Evolutionary conservation across 2,888 invertebrate species (phyloP).

Genomic region (Xanthia icteritia): DNA sequence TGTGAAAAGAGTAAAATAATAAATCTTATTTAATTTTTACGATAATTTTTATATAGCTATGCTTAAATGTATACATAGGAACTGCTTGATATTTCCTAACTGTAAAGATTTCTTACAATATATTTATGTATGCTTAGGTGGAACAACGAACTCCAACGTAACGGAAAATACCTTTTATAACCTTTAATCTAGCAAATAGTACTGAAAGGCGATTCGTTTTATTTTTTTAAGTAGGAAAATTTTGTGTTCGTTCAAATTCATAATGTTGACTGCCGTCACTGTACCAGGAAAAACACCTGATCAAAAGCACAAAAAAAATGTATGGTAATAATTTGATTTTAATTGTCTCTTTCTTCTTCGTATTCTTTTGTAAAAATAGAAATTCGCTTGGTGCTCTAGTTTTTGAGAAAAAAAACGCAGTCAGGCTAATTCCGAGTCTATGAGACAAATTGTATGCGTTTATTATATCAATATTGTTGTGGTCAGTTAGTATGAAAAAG

Average conservation of each 20-base stretch:
- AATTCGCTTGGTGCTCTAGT: neutral
- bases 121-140: neutral
- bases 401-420: neutral
- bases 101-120: slow-evolving; percentile 4
- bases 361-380: neutral
- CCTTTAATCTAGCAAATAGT: neutral
- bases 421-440: neutral
- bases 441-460: too few species aligned
- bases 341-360: neutral
- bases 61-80: slow-evolving; percentile 11
- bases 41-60: slow-evolving; percentile 1
- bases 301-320: neutral
- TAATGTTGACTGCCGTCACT: neutral
- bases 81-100: slow-evolving; percentile 36
- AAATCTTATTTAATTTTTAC: slow-evolving; percentile 2
- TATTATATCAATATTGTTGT: too few species aligned
- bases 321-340: neutral
- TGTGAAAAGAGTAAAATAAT: slow-evolving; percentile 15
- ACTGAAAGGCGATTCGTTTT: neutral
- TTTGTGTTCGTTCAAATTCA: neutral
- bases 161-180: slow-evolving; percentile 21
- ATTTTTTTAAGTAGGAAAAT: neutral
- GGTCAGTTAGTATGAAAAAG: neutral
- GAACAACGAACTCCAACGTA: neutral
- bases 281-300: neutral